Conservation (phyloP, 2,113 vertebrate species). For the Melanerpes formicivorus region DNA sequence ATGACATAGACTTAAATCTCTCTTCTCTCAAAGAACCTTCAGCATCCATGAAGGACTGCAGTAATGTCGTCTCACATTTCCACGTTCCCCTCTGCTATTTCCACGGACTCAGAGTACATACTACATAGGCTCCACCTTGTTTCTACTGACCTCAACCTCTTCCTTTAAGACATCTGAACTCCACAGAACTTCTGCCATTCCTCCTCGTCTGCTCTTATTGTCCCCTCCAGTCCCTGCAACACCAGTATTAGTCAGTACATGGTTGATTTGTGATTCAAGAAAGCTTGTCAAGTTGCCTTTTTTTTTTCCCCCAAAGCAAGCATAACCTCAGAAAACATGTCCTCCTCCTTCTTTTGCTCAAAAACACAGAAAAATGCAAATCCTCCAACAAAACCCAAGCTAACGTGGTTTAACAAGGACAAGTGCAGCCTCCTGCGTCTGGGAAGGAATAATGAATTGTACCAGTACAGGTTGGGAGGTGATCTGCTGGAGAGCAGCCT, state of each 20-base stretch:
- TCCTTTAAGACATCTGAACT: neutral
- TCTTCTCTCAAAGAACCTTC: neutral
- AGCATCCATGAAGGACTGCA: neutral
- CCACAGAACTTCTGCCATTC: neutral
- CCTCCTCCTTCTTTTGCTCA: neutral
- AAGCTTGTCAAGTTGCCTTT: neutral
- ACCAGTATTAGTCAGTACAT: neutral
- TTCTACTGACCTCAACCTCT: neutral
- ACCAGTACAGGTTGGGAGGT: too few species aligned
- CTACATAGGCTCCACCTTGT: neutral
- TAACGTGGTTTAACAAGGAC: too few species aligned
- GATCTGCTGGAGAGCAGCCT: too few species aligned
- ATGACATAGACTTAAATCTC: constrained; percentile 22
- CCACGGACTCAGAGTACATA: neutral
- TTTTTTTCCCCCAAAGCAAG: fast-evolving
- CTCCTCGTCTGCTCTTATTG: neutral
- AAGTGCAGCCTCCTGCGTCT: too few species aligned
- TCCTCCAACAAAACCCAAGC: neutral
- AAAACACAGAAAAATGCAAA: neutral
- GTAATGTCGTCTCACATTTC: neutral
- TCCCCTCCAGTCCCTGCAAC: neutral
- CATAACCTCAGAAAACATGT: neutral
- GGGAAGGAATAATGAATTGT: too few species aligned
- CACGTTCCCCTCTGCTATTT: neutral
- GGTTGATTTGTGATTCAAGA: neutral